A percentile compares a stretch with the other conserved stretches of the same genome.
Evolutionary conservation across 2,888 invertebrate species (phyloP).

Genomic region (Reticulitermes lucifugus): DNA sequence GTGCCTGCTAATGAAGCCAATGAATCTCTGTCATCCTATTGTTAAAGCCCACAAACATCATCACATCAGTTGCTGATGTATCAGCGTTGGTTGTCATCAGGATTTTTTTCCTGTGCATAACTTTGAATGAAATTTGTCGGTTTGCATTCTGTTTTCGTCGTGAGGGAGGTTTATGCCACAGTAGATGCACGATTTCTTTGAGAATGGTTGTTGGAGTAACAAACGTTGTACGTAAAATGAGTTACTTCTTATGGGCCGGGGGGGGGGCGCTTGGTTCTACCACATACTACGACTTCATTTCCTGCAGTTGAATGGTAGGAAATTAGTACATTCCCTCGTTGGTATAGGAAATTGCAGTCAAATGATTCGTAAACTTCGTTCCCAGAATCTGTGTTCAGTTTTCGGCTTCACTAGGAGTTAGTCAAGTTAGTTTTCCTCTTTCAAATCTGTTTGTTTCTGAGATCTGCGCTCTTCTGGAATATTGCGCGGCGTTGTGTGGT

Average conservation of each 20-base stretch:
- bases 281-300: neutral
- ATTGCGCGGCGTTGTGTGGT: too few species aligned
- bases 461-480: too few species aligned
- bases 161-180: too few species aligned
- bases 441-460: too few species aligned
- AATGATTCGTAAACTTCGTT: neutral
- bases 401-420: neutral
- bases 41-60: too few species aligned
- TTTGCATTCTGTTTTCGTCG: too few species aligned
- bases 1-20: too few species aligned
- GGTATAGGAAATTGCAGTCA: neutral
- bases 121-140: too few species aligned
- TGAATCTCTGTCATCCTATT: too few species aligned
- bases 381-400: neutral
- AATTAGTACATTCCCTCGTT: neutral
- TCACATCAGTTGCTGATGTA: too few species aligned
- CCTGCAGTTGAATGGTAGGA: conserved; percentile 8
- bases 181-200: neutral
- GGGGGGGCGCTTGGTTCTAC: neutral
- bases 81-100: too few species aligned
- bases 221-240: neutral
- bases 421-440: neutral
- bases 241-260: neutral
- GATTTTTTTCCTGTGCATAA: too few species aligned
- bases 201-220: neutral